Evolutionary conservation across 2,113 vertebrate species (phyloP), one percentile per base, ranked within the genome.

Genomic region (Erythrolamprus reginae): DNA sequence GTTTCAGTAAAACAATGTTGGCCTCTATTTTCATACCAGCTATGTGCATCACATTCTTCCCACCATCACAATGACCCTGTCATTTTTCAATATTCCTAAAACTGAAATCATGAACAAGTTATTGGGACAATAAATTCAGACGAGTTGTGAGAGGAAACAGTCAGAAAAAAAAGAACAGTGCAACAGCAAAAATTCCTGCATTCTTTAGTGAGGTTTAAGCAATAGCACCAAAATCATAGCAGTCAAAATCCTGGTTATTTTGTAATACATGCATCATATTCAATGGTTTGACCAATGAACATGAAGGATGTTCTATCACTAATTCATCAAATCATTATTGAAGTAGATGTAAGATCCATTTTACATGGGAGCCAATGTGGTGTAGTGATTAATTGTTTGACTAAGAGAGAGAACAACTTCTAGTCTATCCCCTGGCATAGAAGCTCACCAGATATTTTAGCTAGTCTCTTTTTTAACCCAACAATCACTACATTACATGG

Each of bases 51-150:
- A 23, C 84, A 45, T 10, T 91, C 91, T 82, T 33, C 33, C 50
- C 33, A 48, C 28, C 50, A 58, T 84, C 55, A 88, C 53, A 82
- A 93, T 51, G 88, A 90, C 58, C 92, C 90, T 83, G 52, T 84
- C 87, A 88, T 90, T 89, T 84, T 84, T 95, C 92, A 93, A 92
- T 87, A 61, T 91, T 89, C 52, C 84, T 92, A 55, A 93, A 94
- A 94, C 92, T 56, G 91, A 92, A 94, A 92, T 92, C 83, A 2
- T 0, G 92, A 84, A 23, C 17, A 91, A 92, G 90, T 85, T 0
- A 51, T 51, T 52, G 45, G 86, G 53, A 47, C 10, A 65, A 93
- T 70, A 93, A 92, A 91, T 45, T 24, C 89, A 85, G 85, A 89
- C 53, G 5, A 17, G 23, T 89, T 47, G 2, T 38, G 33, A 21